phyloP scores from a whole-genome alignment of 2,888 invertebrate species.

The Erpobdella octoculata region DNA sequence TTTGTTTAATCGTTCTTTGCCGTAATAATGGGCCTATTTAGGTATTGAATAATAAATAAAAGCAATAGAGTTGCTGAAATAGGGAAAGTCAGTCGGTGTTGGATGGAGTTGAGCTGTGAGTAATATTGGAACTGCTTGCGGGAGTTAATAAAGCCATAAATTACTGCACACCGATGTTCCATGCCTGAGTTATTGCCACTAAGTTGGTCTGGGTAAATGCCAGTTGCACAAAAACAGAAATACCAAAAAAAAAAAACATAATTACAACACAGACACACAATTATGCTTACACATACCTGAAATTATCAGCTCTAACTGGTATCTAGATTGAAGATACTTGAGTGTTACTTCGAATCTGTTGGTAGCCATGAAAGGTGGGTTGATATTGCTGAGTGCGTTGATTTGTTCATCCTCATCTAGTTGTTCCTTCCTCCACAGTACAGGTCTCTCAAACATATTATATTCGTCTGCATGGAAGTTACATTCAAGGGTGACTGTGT shows the following conservation, averaged over 20 bases:
- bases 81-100: too few species aligned
- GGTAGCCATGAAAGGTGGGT: conserved; percentile 34
- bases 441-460: conserved; percentile 31
- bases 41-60: too few species aligned
- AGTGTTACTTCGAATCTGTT: conserved; percentile 34
- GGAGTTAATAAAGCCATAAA: too few species aligned
- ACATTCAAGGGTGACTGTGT: conserved; percentile 29
- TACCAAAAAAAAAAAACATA: background rate
- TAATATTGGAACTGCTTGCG: too few species aligned
- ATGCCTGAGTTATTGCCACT: too few species aligned
- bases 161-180: too few species aligned
- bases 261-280: background rate
- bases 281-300: background rate
- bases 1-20: too few species aligned
- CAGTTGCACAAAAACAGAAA: too few species aligned
- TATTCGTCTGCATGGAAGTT: conserved; percentile 34
- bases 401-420: conserved; percentile 32
- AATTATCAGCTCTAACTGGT: conserved; percentile 30
- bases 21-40: too few species aligned
- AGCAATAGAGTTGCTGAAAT: too few species aligned
- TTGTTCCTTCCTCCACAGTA: conserved; percentile 35
- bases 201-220: too few species aligned
- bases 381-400: conserved; percentile 37
- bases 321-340: conserved; percentile 29
- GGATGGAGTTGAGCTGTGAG: too few species aligned